These are phyloP conservation scores for Platycercus adscitus DNA, from an alignment of 2,113 vertebrate genomes.

Conservation along the genomic window DNA sequence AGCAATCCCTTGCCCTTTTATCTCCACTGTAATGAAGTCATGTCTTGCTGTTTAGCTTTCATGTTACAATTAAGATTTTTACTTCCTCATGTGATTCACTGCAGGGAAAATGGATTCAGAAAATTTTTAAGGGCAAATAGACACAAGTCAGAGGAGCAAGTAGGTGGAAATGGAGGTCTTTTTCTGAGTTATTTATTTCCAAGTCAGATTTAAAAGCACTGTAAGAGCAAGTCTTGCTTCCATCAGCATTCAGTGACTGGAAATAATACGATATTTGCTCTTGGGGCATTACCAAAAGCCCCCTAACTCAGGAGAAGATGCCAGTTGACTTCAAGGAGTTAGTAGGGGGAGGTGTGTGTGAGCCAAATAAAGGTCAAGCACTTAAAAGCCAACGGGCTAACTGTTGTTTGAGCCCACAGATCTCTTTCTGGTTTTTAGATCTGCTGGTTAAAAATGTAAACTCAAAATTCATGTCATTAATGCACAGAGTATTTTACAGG, in stretches of 20 bases:
- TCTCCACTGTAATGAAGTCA: slow-evolving; percentile 58
- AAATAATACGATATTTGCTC: slow-evolving; percentile 21
- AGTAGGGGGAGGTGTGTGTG: not conserved
- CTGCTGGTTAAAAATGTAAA: slow-evolving; percentile 7
- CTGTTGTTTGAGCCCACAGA: not conserved
- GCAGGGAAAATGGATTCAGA: slow-evolving; percentile 43
- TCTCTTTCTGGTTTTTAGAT: not conserved
- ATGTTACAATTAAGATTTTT: slow-evolving; percentile 64
- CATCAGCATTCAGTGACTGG: not conserved
- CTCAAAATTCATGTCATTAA: slow-evolving; percentile 22
- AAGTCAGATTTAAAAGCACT: slow-evolving; percentile 13
- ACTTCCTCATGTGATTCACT: slow-evolving; percentile 66
- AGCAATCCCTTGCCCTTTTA: slow-evolving; percentile 56
- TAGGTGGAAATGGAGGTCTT: slow-evolving; percentile 13
- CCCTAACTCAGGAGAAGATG: not conserved
- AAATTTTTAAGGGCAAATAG: slow-evolving; percentile 42
- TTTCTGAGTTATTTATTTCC: slow-evolving; percentile 31
- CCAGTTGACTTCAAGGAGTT: not conserved
- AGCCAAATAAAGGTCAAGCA: not conserved
- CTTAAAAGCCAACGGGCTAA: not conserved
- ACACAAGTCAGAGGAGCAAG: slow-evolving; percentile 2
- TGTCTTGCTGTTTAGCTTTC: slow-evolving; percentile 66
- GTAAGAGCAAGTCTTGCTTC: slow-evolving; percentile 15
- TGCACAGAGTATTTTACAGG: not conserved
- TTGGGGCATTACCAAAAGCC: not conserved